A percentile compares a stretch with the other conserved stretches of the same genome.
phyloP scores from a whole-genome alignment of 2,888 invertebrate genomes.

The Caradrina clavipalpis region DNA sequence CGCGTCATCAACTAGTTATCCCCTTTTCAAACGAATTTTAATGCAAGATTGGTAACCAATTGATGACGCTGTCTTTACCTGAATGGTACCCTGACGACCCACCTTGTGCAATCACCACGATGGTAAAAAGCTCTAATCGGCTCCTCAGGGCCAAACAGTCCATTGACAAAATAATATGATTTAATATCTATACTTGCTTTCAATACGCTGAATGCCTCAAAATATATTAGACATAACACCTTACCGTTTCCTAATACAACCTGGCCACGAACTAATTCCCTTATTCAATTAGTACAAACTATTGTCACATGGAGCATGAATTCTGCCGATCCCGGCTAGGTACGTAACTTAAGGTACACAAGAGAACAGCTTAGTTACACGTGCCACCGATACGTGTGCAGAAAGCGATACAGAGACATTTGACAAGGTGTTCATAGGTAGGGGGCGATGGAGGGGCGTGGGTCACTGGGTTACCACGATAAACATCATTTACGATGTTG shows the following conservation, averaged over 20 bases:
- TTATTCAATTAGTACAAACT: neutral
- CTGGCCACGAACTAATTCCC: conserved; percentile 2
- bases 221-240: neutral
- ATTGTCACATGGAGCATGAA: conserved; percentile 5
- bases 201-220: neutral
- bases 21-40: too few relatives aligned
- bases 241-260: neutral
- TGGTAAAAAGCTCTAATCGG: too few relatives aligned
- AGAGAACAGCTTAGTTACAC: conserved; percentile 57
- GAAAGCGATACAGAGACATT: conserved; percentile 61
- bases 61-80: too few relatives aligned
- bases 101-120: too few relatives aligned
- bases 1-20: too few relatives aligned
- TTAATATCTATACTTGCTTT: too few relatives aligned
- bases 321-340: conserved; percentile 2
- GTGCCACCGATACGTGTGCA: conserved; percentile 57
- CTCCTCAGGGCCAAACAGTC: too few relatives aligned
- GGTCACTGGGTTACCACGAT: conserved; percentile 78
- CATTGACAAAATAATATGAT: too few relatives aligned
- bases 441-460: conserved; percentile 50
- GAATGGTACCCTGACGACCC: too few relatives aligned
- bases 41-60: too few relatives aligned
- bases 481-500: conserved; percentile 81
- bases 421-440: conserved; percentile 68
- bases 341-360: conserved; percentile 40